These are phyloP conservation scores for Polymixis lichenea DNA, from an alignment of 2,888 invertebrate genomes.

Conservation along the genomic window DNA sequence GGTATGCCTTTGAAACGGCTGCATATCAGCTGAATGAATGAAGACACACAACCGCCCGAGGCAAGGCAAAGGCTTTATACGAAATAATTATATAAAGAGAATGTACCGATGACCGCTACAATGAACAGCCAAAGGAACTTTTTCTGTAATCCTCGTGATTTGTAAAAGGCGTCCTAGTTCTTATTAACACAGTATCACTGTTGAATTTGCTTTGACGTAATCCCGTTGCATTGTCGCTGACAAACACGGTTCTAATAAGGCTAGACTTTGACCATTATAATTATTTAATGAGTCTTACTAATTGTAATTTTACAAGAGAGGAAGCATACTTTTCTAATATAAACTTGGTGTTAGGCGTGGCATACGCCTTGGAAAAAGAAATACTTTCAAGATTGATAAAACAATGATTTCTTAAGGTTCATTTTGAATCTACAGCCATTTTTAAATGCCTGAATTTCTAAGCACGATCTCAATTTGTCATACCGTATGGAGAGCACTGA, in stretches of 20 bases:
- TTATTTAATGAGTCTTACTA: not conserved
- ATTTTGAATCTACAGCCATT: not conserved
- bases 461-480: not conserved
- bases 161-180: not conserved
- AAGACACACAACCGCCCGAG: conserved; percentile 14
- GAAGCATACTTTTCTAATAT: not conserved
- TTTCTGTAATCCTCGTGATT: not conserved
- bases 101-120: conserved; percentile 4
- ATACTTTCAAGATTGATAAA: not conserved
- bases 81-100: conserved; percentile 15
- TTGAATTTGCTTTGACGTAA: not conserved
- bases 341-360: not conserved
- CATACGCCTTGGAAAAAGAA: not conserved
- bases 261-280: not conserved
- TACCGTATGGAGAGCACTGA: not conserved
- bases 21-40: conserved; percentile 20
- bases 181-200: too few relatives aligned
- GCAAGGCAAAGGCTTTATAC: not conserved
- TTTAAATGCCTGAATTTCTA: not conserved
- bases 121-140: conserved; percentile 8
- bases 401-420: not conserved
- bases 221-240: not conserved
- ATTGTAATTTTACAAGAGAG: not conserved
- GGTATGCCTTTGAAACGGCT: conserved; percentile 1
- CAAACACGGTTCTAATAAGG: too few relatives aligned